Evolutionary conservation across 2,797 vertebrate species (phyloP).

Genomic region (Salmo trutta): DNA sequence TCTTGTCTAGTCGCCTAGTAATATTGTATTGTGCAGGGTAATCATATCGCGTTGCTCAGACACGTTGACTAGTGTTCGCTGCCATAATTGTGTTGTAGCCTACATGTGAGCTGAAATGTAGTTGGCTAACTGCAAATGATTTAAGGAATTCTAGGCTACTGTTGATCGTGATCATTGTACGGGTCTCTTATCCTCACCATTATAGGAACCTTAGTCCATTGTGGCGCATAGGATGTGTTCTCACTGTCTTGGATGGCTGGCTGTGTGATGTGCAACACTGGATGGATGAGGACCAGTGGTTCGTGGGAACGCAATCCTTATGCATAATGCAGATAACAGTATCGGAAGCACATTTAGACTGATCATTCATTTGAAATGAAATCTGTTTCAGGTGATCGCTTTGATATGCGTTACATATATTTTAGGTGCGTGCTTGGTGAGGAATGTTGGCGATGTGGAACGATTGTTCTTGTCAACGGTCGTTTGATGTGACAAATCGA

Average conservation of each 20-base stretch:
- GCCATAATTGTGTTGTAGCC: constrained; percentile 31
- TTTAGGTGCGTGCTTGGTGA: constrained; percentile 48
- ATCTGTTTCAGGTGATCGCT: constrained; percentile 68
- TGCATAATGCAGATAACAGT: constrained; percentile 36
- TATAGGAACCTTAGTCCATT: constrained; percentile 48
- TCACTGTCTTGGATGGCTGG: constrained; percentile 7
- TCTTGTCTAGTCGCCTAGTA: not conserved
- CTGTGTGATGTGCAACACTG: constrained; percentile 14
- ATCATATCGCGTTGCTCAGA: constrained; percentile 23
- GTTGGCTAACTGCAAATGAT: constrained; percentile 17
- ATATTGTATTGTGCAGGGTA: constrained; percentile 1
- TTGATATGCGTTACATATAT: constrained; percentile 70
- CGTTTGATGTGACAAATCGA: constrained; percentile 70
- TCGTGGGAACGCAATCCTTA: constrained; percentile 11
- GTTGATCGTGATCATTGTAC: constrained; percentile 54
- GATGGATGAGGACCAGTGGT: constrained; percentile 42
- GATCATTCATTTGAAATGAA: constrained; percentile 69
- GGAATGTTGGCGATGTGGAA: constrained; percentile 43
- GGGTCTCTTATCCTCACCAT: constrained; percentile 43
- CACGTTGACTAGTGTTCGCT: constrained; percentile 32
- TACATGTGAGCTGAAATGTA: constrained; percentile 33
- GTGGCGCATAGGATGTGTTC: constrained; percentile 35
- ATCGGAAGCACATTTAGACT: constrained; percentile 16
- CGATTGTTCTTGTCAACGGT: constrained; percentile 64
- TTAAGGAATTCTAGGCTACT: constrained; percentile 19